These are phyloP conservation scores for Brachionus paranguensis DNA, from an alignment of 1,140 invertebrate species.

Conservation along the genomic window DNA sequence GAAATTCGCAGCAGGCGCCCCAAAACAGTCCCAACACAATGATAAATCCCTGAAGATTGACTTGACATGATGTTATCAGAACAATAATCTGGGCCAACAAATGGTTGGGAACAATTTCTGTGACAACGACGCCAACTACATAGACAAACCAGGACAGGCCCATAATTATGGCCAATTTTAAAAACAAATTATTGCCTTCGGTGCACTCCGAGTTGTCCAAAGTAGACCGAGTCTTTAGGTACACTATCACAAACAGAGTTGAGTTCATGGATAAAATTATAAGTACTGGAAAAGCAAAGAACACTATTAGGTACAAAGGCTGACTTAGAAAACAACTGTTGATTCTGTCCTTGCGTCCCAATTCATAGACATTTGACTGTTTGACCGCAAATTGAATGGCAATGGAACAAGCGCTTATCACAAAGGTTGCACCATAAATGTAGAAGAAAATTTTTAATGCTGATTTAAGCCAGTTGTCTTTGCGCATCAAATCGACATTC, in stretches of 20 bases:
- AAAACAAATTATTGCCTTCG: background rate
- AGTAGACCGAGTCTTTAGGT: background rate
- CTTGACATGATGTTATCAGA: background rate
- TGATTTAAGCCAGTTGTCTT: background rate
- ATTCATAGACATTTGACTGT: background rate
- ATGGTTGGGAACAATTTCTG: slow-evolving; percentile 14
- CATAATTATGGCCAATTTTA: slow-evolving; percentile 31
- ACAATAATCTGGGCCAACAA: background rate
- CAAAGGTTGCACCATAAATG: background rate
- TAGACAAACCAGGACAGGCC: slow-evolving; percentile 31
- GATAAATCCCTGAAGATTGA: slow-evolving; percentile 16
- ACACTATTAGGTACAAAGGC: slow-evolving; percentile 25
- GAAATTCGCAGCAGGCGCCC: background rate
- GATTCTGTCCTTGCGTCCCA: background rate
- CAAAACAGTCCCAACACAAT: slow-evolving; percentile 10
- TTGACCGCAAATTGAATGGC: background rate
- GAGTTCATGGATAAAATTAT: slow-evolving; percentile 17
- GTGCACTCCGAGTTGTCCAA: background rate
- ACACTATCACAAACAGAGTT: slow-evolving; percentile 3
- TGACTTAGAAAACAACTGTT: slow-evolving; percentile 34
- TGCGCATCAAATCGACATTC: background rate
- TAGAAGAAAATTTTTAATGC: slow-evolving; percentile 9
- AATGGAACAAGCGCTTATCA: background rate
- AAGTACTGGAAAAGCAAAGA: slow-evolving; percentile 19
- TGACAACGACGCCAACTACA: background rate